These are phyloP conservation scores for Lasioglossum pauxillum DNA, from an alignment of 2,888 invertebrate genomes.

Conservation along the genomic window DNA sequence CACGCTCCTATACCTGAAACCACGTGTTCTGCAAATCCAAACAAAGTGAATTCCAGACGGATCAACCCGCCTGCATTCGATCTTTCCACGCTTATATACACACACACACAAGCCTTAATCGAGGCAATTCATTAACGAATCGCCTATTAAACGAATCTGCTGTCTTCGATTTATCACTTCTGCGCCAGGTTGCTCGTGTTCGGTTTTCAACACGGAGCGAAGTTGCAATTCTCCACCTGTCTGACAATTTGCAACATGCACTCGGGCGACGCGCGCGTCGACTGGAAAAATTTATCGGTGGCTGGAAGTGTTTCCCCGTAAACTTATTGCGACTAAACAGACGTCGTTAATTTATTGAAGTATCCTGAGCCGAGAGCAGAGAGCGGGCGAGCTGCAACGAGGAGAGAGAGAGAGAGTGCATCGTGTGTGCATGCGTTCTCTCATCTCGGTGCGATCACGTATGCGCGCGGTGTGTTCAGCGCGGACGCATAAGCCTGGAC, in stretches of 20 bases:
- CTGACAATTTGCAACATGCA: not conserved
- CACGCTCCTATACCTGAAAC: not conserved
- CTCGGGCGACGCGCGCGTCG: not conserved
- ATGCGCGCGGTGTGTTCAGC: not conserved
- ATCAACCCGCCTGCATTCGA: not conserved
- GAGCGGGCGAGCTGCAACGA: not conserved
- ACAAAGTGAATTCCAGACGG: not conserved
- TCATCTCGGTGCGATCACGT: not conserved
- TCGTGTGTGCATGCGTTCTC: not conserved
- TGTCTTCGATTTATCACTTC: not conserved
- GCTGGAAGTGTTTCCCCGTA: not conserved
- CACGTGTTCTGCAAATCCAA: not conserved
- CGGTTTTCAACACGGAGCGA: not conserved
- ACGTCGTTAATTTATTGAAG: constrained; percentile 7
- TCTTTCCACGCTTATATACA: not conserved
- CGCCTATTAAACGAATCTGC: not conserved
- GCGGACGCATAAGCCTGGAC: constrained; percentile 28
- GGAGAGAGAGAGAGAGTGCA: not conserved
- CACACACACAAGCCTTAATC: not conserved
- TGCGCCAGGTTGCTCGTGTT: not conserved
- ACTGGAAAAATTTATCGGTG: not conserved
- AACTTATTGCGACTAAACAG: constrained; percentile 10
- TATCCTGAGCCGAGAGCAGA: not conserved
- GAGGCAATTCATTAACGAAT: not conserved
- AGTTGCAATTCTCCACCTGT: not conserved